phyloP scores from a whole-genome alignment of 1,140 invertebrate genomes.

The Ips nitidus region DNA sequence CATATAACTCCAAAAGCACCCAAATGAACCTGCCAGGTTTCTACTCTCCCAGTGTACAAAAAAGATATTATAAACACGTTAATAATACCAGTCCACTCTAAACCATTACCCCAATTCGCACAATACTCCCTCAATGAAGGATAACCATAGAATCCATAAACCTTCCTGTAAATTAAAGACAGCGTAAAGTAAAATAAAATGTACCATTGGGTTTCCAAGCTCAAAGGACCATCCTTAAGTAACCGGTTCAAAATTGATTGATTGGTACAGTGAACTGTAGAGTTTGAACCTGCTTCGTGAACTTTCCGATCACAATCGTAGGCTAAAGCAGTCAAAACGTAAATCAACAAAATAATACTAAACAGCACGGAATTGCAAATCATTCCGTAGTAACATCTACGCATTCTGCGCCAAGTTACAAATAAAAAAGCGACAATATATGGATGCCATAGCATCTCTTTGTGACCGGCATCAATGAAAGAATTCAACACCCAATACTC shows the following conservation, averaged over 20 bases:
- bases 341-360: conserved; percentile 72
- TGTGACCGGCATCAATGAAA: conserved; percentile 79
- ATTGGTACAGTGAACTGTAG: conserved; percentile 64
- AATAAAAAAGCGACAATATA: conserved; percentile 78
- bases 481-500: conserved; percentile 79
- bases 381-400: conserved; percentile 78
- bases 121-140: conserved; percentile 75
- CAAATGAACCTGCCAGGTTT: conserved; percentile 78
- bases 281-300: conserved; percentile 60
- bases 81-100: conserved; percentile 80
- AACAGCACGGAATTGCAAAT: conserved; percentile 77
- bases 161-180: conserved; percentile 72
- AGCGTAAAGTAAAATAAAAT: conserved; percentile 69
- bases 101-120: conserved; percentile 76
- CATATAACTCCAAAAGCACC: conserved; percentile 79
- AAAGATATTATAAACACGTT: conserved; percentile 79
- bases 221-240: conserved; percentile 66
- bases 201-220: conserved; percentile 77
- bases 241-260: conserved; percentile 70
- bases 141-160: conserved; percentile 74
- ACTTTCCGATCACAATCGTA: conserved; percentile 72
- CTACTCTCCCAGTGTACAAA: conserved; percentile 71
- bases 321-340: conserved; percentile 73
- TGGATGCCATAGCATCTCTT: conserved; percentile 77
- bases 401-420: conserved; percentile 83